phyloP scores from a whole-genome alignment of 2,113 vertebrate species.

The Mirounga angustirostris region DNA sequence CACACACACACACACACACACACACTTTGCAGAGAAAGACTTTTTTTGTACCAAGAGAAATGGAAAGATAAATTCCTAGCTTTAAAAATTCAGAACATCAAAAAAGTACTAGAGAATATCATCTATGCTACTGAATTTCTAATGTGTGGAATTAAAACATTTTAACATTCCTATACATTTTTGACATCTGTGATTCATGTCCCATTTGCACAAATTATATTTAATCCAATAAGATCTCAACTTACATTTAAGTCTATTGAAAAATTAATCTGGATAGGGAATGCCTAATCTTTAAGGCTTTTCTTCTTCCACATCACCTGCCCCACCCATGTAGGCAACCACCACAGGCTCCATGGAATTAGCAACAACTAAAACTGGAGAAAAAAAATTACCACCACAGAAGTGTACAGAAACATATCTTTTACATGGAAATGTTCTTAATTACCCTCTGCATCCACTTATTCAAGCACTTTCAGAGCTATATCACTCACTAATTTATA shows the following conservation, averaged over 20 bases:
- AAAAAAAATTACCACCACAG: not conserved
- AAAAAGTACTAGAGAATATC: not conserved
- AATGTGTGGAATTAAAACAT: constrained; percentile 40
- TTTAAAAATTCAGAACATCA: constrained; percentile 32
- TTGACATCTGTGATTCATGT: constrained; percentile 48
- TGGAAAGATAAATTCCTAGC: constrained; percentile 32
- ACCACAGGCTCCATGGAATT: not conserved
- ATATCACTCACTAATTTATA: not conserved
- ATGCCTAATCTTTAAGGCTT: not conserved
- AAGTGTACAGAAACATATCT: not conserved
- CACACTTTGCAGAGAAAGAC: not conserved
- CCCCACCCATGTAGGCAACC: not conserved
- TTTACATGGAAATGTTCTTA: constrained; percentile 27
- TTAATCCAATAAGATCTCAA: constrained; percentile 58
- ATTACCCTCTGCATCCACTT: not conserved
- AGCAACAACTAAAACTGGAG: constrained; percentile 35
- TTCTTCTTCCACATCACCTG: not conserved
- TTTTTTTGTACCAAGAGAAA: constrained; percentile 49
- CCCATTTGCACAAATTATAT: constrained; percentile 45
- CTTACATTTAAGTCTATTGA: constrained; percentile 28
- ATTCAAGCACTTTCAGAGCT: not conserved
- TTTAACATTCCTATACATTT: constrained; percentile 53
- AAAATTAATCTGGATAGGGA: not conserved
- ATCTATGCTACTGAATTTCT: constrained; percentile 35
- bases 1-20: not conserved